Conservation (phyloP, 2,797 vertebrate species). For the Morelia viridis region DNA sequence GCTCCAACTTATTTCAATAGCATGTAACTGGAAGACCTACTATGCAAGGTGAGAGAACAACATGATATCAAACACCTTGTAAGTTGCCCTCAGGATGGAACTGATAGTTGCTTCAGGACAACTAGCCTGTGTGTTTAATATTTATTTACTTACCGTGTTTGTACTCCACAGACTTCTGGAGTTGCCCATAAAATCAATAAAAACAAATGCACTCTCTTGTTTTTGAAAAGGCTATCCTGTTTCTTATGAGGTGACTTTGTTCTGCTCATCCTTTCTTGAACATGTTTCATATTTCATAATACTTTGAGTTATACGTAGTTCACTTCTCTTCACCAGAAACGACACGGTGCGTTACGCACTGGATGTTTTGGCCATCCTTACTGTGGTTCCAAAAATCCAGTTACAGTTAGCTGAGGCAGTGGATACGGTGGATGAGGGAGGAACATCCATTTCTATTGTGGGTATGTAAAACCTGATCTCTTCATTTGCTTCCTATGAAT, state of each 20-base stretch:
- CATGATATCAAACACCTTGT: neutral
- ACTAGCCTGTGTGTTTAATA: neutral
- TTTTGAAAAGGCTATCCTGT: neutral
- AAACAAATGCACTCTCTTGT: neutral
- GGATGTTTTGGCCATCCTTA: slow-evolving; percentile 95
- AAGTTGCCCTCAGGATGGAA: neutral
- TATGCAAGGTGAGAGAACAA: slow-evolving; percentile 87
- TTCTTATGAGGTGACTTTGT: neutral
- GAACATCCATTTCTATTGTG: slow-evolving; percentile 91
- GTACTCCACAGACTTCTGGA: neutral
- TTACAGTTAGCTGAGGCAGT: slow-evolving; percentile 91
- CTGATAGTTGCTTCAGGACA: neutral
- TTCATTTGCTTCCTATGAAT: neutral
- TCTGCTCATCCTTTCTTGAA: neutral
- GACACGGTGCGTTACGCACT: slow-evolving; percentile 97
- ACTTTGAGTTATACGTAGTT: slow-evolving; percentile 22
- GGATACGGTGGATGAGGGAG: slow-evolving; percentile 91
- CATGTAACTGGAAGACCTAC: slow-evolving; percentile 98
- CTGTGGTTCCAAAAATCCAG: slow-evolving; percentile 97
- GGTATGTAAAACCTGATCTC: slow-evolving; percentile 77
- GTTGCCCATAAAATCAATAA: neutral
- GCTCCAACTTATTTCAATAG: slow-evolving; percentile 96
- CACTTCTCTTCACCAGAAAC: slow-evolving; percentile 78
- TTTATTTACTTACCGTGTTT: neutral
- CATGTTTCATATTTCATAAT: fast-evolving